Conservation (phyloP, 2,113 vertebrate species). For the Notiomystis cincta region DNA sequence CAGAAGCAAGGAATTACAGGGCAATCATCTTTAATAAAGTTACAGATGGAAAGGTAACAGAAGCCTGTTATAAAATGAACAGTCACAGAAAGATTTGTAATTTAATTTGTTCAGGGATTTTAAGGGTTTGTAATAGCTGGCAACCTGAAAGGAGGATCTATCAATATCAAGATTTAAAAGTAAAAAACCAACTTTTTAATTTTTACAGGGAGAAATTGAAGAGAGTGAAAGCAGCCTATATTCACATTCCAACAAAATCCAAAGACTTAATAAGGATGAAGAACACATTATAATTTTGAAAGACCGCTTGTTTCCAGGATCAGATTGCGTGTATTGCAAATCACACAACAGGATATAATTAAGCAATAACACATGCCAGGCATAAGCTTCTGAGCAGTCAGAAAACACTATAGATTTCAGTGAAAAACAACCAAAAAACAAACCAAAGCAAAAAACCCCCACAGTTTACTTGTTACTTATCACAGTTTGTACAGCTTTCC, state of each 20-base stretch:
- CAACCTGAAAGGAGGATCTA: background rate
- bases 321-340: background rate
- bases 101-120: constrained; percentile 15
- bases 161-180: background rate
- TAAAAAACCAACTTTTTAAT: background rate
- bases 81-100: background rate
- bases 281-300: constrained; percentile 22
- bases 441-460: background rate
- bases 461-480: constrained; percentile 3
- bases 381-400: background rate
- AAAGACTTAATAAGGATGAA: background rate
- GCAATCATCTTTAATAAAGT: background rate
- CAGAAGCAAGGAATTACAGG: background rate
- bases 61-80: background rate
- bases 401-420: background rate
- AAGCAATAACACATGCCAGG: constrained; percentile 22
- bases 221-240: background rate
- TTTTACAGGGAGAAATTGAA: background rate
- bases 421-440: background rate
- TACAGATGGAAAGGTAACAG: background rate
- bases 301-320: background rate
- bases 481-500: constrained; percentile 23
- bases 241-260: background rate
- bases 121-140: background rate
- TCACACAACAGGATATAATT: constrained; percentile 37